Conservation (phyloP, 2,888 invertebrate genomes). For the Agonopterix subpropinquella region DNA sequence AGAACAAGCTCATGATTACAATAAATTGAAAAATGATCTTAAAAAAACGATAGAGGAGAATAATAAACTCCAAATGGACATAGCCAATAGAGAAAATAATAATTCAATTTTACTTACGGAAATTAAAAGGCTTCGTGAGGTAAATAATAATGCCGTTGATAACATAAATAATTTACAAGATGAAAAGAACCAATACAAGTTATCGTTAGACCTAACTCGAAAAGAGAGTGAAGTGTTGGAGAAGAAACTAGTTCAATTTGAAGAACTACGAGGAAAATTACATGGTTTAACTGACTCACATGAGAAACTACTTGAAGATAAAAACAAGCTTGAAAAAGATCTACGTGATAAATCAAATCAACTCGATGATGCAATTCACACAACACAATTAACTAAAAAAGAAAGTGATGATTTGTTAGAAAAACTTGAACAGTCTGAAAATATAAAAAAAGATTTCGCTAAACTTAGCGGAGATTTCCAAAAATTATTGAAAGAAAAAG, state of each 20-base stretch:
- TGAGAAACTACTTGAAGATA: constrained; percentile 30
- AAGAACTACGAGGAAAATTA: constrained; percentile 28
- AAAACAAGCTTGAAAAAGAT: constrained; percentile 33
- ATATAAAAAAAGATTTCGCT: constrained; percentile 27
- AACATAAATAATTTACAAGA: constrained; percentile 34
- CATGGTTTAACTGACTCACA: constrained; percentile 28
- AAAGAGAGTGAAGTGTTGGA: constrained; percentile 41
- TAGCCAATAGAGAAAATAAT: constrained; percentile 23
- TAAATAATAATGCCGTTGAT: constrained; percentile 25
- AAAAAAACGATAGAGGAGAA: constrained; percentile 27
- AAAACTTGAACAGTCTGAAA: constrained; percentile 28
- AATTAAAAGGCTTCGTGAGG: constrained; percentile 35
- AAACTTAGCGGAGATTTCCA: constrained; percentile 26
- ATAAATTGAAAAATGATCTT: constrained; percentile 24
- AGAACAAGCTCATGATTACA: constrained; percentile 22
- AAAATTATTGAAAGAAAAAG: constrained; percentile 29
- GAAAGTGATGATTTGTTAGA: constrained; percentile 33
- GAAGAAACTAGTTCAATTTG: constrained; percentile 29
- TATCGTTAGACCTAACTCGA: constrained; percentile 29
- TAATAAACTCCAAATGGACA: constrained; percentile 22
- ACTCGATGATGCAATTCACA: constrained; percentile 29
- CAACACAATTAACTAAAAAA: constrained; percentile 29
- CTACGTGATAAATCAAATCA: constrained; percentile 27
- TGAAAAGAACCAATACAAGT: constrained; percentile 35
- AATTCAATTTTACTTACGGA: constrained; percentile 35